A percentile compares a stretch with the other conserved stretches of the same genome.
These are phyloP conservation scores for Pristionchus pacificus DNA, from an alignment of 1,140 invertebrate genomes.

Conservation along the genomic window DNA sequence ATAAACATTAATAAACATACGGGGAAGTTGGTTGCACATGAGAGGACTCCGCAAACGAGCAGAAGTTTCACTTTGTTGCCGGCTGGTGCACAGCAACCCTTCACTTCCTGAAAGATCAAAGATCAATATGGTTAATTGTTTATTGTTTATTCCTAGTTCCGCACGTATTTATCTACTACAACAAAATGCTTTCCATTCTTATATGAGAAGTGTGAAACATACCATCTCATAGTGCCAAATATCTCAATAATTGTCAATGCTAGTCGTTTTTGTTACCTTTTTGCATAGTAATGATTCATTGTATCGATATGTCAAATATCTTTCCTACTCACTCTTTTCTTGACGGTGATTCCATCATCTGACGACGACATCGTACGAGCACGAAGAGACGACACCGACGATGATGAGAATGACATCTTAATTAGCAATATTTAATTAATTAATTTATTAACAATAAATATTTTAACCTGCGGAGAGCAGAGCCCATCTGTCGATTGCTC, in stretches of 20 bases:
- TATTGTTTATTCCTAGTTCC: too few species aligned
- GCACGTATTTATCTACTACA: too few species aligned
- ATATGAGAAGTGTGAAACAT: too few species aligned
- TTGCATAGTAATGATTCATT: neutral
- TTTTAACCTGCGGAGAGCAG: too few species aligned
- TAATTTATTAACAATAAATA: neutral
- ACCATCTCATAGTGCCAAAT: neutral
- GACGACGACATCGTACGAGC: neutral
- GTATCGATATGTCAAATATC: too few species aligned
- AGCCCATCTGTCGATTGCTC: neutral
- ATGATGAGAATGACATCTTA: neutral
- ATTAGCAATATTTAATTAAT: neutral
- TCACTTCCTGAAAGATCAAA: neutral
- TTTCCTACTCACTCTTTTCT: neutral
- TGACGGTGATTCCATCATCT: neutral
- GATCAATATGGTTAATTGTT: neutral
- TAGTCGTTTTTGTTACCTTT: neutral
- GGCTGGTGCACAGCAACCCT: neutral
- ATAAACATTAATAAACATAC: too few species aligned
- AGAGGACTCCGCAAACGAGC: slow-evolving; percentile 25
- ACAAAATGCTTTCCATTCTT: too few species aligned
- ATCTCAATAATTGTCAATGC: neutral
- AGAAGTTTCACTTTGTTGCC: slow-evolving; percentile 32
- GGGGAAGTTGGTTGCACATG: slow-evolving; percentile 31
- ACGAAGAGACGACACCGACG: neutral